Evolutionary conservation across 2,888 invertebrate species (phyloP), one percentile per base, ranked within the genome.

Genomic region (Entomobrya proxima): DNA sequence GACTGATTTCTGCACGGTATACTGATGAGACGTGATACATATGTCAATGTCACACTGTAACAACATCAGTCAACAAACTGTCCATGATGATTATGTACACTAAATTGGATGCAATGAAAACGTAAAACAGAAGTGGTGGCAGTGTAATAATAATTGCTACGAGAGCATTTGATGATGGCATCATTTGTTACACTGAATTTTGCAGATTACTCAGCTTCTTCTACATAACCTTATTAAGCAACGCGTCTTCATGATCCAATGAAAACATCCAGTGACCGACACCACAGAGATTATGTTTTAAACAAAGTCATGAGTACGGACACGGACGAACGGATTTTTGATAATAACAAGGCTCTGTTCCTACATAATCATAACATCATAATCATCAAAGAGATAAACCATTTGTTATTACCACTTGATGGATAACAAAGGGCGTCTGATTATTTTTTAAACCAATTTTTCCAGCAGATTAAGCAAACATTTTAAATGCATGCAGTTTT

Each of bases 21-120:
- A 55, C 55, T 11, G 2, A 55, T 4, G 27, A 24, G 27, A 55
- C 27, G 30, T 27, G 75, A 75, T 75, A 37, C 35, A 75, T 75
- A 30, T 74, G 75, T 55, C 75, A 75, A 37, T 75, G 75, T 75
- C 75, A 55, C 74, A 74, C 30, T 24, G 67, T 67, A 67, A 67
- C 55, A 52, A 52, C 55, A 55, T 35, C 75, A 75, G 1, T 75
- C 37, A 75, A 75, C 55, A 75, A 44, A 13, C 74, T 74, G 40
- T 67, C 67, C 15, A 67, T 37, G 37, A 11, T 40, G 40, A 40
- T 67, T 24, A 21, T 40, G n/a, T 21, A 24, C 21, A 58, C 4
- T 40, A 40, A 27, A 52, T n/a, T 32, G 30, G 5, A 27, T 32
- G 61, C 27, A 58, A 58, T 21, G 32, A 61, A 32, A 61, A 61